A percentile compares a stretch with the other conserved stretches of the same genome.
Evolutionary conservation across 2,797 vertebrate species (phyloP).

Genomic region (Eospalax fontanierii): DNA sequence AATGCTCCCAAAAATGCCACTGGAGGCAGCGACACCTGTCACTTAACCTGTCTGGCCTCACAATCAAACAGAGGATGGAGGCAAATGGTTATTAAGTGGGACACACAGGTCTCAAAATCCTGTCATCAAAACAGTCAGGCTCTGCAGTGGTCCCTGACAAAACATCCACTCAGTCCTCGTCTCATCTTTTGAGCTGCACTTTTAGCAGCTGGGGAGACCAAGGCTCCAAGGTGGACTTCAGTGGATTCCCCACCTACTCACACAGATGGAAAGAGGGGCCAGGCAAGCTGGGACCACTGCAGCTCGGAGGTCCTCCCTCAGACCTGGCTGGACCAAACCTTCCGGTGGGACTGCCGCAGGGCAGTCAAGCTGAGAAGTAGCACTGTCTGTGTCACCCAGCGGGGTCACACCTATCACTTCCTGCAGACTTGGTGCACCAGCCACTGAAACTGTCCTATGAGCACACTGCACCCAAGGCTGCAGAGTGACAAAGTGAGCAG

Average conservation of each 20-base stretch:
- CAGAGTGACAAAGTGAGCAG: not conserved
- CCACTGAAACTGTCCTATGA: not conserved
- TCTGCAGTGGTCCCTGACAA: not conserved
- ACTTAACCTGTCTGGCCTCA: not conserved
- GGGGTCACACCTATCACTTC: too few species aligned
- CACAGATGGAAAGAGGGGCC: not conserved
- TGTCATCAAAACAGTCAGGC: not conserved
- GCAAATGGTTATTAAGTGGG: not conserved
- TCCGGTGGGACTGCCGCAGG: too few species aligned
- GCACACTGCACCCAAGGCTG: not conserved
- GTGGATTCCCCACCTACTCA: not conserved
- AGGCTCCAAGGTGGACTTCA: too few species aligned
- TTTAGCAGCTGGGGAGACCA: too few species aligned
- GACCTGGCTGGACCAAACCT: not conserved
- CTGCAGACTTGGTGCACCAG: not conserved
- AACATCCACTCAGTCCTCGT: not conserved
- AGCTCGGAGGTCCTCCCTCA: not conserved
- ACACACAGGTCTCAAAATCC: not conserved
- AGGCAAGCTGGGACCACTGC: not conserved
- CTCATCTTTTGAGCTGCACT: fast-evolving
- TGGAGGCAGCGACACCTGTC: not conserved
- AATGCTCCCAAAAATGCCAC: not conserved
- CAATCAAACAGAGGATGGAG: too few species aligned
- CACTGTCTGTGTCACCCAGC: too few species aligned
- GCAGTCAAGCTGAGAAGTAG: too few species aligned